Base-by-base conservation (phyloP, 2,113 vertebrate genomes). In the Lethenteron camtschaticum region DNA sequence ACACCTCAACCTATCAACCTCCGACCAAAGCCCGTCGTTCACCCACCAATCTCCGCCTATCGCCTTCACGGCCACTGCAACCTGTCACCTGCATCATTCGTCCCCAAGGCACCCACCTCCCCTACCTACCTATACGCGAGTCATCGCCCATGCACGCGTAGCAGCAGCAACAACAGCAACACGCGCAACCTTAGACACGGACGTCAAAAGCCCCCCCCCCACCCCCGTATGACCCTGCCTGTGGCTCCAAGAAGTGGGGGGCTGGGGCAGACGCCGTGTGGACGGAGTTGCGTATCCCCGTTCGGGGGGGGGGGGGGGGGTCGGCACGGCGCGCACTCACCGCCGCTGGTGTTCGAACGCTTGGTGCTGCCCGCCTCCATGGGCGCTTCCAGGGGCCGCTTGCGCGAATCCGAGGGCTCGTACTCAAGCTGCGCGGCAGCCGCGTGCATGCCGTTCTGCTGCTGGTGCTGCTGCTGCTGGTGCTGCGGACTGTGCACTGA, bases 291-390 rank as follows among this genome's bases (percentile, higher is more conserved):
- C 57, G 18, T 63, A 8, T 18, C n/a, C 14, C 13, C 18, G 6
- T 57, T 12, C 9, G 16, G 14, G 59, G 55, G 20, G 56, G 14
- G 59, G 55, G 13, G 59, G 55, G 20, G 55, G 13, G 59, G 55
- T 12, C 41, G 41, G 10, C 69, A 57, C 13, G 55, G 58, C 14
- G 68, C 55, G 9, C 60, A 76, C 77, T 81, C 82, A 82, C 81
- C 79, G 82, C 83, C 83, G 77, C 83, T 82, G 74, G 83, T 84
- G 79, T 85, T 85, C 78, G 83, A 84, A 79, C 83, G 82, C 81
- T 85, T 85, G 76, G 83, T 85, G 82, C 82, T 85, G 78, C 82
- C 83, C 76, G 83, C 83, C 81, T 85, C 83, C 10, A 83, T 82
- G 73, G 83, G 83, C 55, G 83, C 83, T 79, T 85, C 83, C 59